A percentile compares a stretch with the other conserved stretches of the same genome.
Evolutionary conservation across 2,888 invertebrate species (phyloP).

Genomic region (Pristionchus fissidentatus): DNA sequence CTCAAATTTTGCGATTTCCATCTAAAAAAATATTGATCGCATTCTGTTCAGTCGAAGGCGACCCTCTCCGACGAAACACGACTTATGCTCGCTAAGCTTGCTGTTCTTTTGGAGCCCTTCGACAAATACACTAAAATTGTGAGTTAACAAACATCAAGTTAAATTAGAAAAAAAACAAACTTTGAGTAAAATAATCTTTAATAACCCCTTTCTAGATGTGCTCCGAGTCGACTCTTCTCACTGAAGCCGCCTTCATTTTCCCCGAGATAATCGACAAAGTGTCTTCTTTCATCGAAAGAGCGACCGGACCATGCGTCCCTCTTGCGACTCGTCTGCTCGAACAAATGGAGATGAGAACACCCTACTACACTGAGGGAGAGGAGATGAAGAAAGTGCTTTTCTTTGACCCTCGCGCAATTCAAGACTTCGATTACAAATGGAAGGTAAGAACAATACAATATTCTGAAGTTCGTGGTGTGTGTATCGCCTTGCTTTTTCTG

Average conservation of each 20-base stretch:
- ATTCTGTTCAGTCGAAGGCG: not conserved
- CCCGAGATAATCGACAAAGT: conserved; percentile 5
- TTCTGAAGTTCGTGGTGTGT: too few relatives aligned
- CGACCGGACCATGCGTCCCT: not conserved
- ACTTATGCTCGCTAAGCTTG: not conserved
- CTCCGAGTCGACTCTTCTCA: not conserved
- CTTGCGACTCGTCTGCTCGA: not conserved
- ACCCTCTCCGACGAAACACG: not conserved
- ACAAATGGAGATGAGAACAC: not conserved
- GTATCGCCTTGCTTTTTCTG: too few relatives aligned
- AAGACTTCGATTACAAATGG: not conserved
- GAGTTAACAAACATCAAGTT: too few relatives aligned
- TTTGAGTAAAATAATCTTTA: not conserved
- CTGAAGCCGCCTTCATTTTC: conserved; percentile 4
- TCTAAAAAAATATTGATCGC: too few relatives aligned
- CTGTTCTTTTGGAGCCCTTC: not conserved
- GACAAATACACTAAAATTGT: not conserved
- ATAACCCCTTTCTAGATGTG: not conserved
- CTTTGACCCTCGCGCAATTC: not conserved
- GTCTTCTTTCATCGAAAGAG: not conserved
- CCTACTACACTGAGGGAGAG: not conserved
- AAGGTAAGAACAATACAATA: too few relatives aligned
- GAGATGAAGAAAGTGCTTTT: conserved; percentile 6
- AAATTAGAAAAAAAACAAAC: too few relatives aligned
- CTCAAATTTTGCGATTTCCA: too few relatives aligned